Conservation (phyloP, 2,797 vertebrate genomes). For the Siniperca undulata region DNA sequence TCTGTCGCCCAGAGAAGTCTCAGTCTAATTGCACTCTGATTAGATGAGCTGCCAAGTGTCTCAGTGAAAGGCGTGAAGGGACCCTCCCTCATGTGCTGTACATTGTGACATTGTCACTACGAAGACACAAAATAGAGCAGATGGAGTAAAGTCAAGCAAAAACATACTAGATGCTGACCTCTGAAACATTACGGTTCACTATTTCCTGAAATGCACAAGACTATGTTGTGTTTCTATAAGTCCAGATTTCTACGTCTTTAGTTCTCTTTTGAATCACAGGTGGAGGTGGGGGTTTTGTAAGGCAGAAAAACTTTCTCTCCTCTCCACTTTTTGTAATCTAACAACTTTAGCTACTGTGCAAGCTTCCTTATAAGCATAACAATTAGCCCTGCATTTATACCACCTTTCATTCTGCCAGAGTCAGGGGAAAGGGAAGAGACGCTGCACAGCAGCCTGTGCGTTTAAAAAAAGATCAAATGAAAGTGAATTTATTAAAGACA, state of each 20-base stretch:
- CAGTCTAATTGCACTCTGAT: constrained; percentile 87
- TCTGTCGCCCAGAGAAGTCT: constrained; percentile 83
- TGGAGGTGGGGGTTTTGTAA: background rate
- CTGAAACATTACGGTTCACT: background rate
- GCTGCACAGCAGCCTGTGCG: constrained; percentile 43
- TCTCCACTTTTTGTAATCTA: constrained; percentile 66
- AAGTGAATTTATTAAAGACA: constrained; percentile 82
- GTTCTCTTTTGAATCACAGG: background rate
- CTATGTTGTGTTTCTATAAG: background rate
- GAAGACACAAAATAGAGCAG: constrained; percentile 58
- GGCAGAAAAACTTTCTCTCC: constrained; percentile 35
- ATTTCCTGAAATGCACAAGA: background rate
- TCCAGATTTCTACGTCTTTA: background rate
- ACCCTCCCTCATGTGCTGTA: constrained; percentile 75
- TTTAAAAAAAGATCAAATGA: constrained; percentile 85
- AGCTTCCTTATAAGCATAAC: constrained; percentile 69
- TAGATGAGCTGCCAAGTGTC: constrained; percentile 81
- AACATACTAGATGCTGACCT: constrained; percentile 33
- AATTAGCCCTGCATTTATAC: constrained; percentile 72
- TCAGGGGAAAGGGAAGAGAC: constrained; percentile 47
- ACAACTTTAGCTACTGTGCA: constrained; percentile 48
- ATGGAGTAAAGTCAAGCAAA: constrained; percentile 45
- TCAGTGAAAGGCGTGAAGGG: constrained; percentile 67
- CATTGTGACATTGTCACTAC: constrained; percentile 72
- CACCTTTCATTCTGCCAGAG: constrained; percentile 66